Percentiles rank a stretch among this genome's conserved stretches.
These are phyloP conservation scores for Pelecanus crispus DNA, from an alignment of 2,113 vertebrate genomes.

Conservation along the genomic window DNA sequence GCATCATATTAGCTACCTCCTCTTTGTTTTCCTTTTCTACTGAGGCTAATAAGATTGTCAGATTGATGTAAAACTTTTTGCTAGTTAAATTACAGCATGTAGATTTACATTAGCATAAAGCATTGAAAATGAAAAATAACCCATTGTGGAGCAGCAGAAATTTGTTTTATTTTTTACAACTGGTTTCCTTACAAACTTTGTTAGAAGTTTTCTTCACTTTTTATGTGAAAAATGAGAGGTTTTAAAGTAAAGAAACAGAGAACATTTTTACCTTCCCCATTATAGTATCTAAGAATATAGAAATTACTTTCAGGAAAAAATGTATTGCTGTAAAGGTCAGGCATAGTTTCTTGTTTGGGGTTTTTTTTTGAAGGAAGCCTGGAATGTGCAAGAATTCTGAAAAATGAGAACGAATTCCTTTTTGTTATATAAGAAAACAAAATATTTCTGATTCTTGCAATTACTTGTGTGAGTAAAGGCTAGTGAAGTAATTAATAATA, in stretches of 20 bases:
- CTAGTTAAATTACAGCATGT: conserved; percentile 50
- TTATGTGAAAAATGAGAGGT: background rate
- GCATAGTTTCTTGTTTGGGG: background rate
- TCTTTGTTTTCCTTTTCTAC: conserved; percentile 24
- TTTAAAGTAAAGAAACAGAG: background rate
- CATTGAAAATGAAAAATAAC: conserved; percentile 37
- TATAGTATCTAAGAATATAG: background rate
- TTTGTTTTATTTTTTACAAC: conserved; percentile 46
- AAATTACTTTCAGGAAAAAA: background rate
- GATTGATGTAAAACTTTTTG: conserved; percentile 35
- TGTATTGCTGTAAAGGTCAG: background rate
- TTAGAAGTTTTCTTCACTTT: background rate
- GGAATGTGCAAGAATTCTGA: background rate
- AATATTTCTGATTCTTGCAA: background rate
- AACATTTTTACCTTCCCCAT: background rate
- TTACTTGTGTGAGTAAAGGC: background rate
- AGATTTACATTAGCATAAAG: conserved; percentile 15
- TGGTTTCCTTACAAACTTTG: background rate
- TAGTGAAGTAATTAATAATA: background rate
- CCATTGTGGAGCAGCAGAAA: background rate
- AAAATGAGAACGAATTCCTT: background rate
- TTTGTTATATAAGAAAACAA: background rate
- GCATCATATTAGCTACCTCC: background rate
- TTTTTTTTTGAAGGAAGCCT: background rate
- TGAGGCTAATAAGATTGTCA: conserved; percentile 48